Base-by-base conservation (phyloP, 2,888 invertebrate genomes). In the Parapristionchus giblindavisi region DNA sequence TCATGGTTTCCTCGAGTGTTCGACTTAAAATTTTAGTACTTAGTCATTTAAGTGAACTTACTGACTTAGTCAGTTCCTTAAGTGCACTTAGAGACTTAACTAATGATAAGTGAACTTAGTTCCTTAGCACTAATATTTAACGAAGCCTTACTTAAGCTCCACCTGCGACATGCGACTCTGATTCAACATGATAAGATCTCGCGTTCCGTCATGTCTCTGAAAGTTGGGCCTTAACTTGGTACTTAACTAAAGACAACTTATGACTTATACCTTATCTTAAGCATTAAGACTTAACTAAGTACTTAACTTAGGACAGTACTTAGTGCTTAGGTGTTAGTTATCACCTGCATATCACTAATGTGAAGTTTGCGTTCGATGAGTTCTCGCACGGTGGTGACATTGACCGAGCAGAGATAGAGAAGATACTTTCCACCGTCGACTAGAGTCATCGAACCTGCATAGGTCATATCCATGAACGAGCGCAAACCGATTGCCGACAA, bases 1-100 rank as follows among this genome's bases (percentile, higher is more conserved):
- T 86, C 17, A 88, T 89, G 6, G 88, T 88, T 79, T 89, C 89
- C 75, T 89, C 89, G 36, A 89, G 80, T 56, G 87, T 87, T 73
- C 88, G 88, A 75, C 89, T 89, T 76, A 75, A 85, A 70, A 52
- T 51, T 29, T 17, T 24, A 29, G n/a, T n/a, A n/a, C n/a, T n/a
- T n/a, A n/a, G n/a, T n/a, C n/a, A n/a, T n/a, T n/a, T n/a, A n/a
- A n/a, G n/a, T n/a, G n/a, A n/a, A n/a, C n/a, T n/a, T n/a, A n/a
- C n/a, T n/a, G n/a, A n/a, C n/a, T n/a, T n/a, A n/a, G n/a, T n/a
- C n/a, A n/a, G n/a, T n/a, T n/a, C n/a, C n/a, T n/a, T n/a, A n/a
- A n/a, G n/a, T n/a, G n/a, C n/a, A n/a, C n/a, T n/a, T n/a, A n/a
- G n/a, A n/a, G n/a, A n/a, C n/a, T n/a, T n/a, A n/a, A n/a, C n/a